Evolutionary conservation across 2,888 invertebrate genomes (phyloP).

Genomic region (Gastracanthus pulcherrimus): DNA sequence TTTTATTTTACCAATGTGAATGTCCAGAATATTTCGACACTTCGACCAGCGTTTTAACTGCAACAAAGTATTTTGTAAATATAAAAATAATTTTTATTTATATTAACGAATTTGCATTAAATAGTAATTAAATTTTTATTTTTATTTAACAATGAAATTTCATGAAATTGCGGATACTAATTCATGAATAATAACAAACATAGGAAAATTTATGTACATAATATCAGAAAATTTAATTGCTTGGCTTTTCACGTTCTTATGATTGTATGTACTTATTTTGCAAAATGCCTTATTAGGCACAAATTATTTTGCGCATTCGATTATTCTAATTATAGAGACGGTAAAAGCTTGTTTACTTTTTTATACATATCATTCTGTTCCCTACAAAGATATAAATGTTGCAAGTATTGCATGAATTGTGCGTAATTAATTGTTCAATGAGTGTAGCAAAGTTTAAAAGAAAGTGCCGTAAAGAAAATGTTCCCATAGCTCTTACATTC

Average conservation of each 20-base stretch:
- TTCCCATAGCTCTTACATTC: not conserved
- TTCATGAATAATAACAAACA: not conserved
- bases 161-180: too few relatives aligned
- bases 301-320: not conserved
- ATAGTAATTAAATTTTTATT: too few relatives aligned
- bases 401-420: not conserved
- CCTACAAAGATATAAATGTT: not conserved
- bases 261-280: not conserved
- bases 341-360: not conserved
- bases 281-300: not conserved
- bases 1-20: too few relatives aligned
- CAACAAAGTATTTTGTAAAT: too few relatives aligned
- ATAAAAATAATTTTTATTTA: too few relatives aligned
- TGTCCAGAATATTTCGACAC: too few relatives aligned
- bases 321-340: not conserved
- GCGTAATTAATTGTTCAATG: not conserved
- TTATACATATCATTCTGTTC: not conserved
- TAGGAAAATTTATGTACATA: too few relatives aligned
- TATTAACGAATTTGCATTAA: too few relatives aligned
- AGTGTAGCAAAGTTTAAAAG: not conserved
- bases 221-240: not conserved
- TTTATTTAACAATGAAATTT: too few relatives aligned
- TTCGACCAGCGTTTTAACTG: too few relatives aligned
- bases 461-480: not conserved
- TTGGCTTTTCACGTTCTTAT: not conserved